Evolutionary conservation across 2,888 invertebrate species (phyloP), one percentile per base, ranked within the genome.

Genomic region (Lasioglossum malachurum): DNA sequence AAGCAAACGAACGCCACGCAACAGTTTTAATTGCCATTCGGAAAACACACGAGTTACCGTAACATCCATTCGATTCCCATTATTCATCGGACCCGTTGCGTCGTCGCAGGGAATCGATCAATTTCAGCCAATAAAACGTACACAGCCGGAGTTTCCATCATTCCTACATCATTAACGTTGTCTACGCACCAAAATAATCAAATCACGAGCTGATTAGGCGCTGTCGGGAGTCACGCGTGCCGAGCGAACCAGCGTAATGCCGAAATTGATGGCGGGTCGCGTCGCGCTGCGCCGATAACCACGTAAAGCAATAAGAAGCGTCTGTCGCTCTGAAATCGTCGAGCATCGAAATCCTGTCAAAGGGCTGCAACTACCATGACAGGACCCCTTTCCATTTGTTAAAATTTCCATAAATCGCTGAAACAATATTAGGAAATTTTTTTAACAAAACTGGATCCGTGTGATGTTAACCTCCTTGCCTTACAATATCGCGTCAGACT

Each of bases 131-230:
- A 60, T 60, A 60, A 60, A 60, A 60, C 60, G 60, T 14, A 27
- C 27, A 27, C 60, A 27, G 60, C 60, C 14, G 27, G 60, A 27
- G 60, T 60, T 60, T 31, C 60, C 60, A 60, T 31, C 60, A 27
- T 60, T 60, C 27, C 14, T 60, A 31, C 27, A 60, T 60, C 60
- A 60, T 27, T 27, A 27, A 27, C 27, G 60, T 14, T 60, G 60
- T 60, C 60, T 60, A 60, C 60, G 75, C 41, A 57, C 57, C 31
- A 57, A 35, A 75, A 60, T 75, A 75, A 75, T 60, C 57, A 19
- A 41, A 75, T 10, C 44, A 44, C 23, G 12, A 38, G 69, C 23
- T 23, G 41, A 69, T 38, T 41, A 38, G 23, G 10, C 23, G 16
- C 23, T 38, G 38, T 69, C 69, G 23, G 10, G 23, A 69, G 35